Percentiles rank a stretch among this genome's conserved stretches.
Evolutionary conservation across 2,113 vertebrate genomes (phyloP).

Genomic region (Paraplagusia blochii): DNA sequence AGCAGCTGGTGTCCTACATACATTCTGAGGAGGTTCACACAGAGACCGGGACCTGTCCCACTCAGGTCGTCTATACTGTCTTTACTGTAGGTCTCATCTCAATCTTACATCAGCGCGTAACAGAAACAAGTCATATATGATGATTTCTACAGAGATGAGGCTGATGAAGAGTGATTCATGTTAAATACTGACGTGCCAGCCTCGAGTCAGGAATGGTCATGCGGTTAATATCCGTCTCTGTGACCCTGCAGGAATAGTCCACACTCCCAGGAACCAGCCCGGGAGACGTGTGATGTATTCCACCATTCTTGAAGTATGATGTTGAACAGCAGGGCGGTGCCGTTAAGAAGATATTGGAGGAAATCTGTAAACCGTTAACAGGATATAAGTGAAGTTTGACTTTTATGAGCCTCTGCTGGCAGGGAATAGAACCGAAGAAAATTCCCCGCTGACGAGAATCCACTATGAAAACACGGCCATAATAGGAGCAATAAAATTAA

Average conservation of each 20-base stretch:
- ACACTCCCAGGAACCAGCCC: not conserved
- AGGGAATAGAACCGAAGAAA: no score
- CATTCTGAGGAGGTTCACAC: slow-evolving; percentile 4
- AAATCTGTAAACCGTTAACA: slow-evolving; percentile 1
- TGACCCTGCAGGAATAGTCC: not conserved
- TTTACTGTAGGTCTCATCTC: slow-evolving; percentile 20
- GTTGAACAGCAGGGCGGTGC: slow-evolving; percentile 2
- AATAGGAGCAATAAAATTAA: no score
- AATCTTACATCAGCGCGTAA: slow-evolving; percentile 5
- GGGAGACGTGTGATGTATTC: not conserved
- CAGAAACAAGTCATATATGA: not conserved
- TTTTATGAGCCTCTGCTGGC: no score
- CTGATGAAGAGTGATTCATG: not conserved
- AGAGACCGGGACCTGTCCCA: not conserved
- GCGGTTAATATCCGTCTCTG: not conserved
- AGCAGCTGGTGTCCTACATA: slow-evolving; percentile 12
- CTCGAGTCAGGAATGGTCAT: slow-evolving; percentile 1
- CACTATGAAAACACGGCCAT: no score
- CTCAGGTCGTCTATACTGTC: not conserved
- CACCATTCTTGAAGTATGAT: not conserved
- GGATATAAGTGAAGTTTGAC: no score
- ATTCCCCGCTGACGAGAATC: no score
- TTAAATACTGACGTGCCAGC: slow-evolving; percentile 9
- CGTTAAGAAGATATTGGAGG: slow-evolving; percentile 7
- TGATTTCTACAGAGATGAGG: slow-evolving; percentile 8